Evolutionary conservation across 1,140 invertebrate species (phyloP).

Genomic region (Drosophila rufa): DNA sequence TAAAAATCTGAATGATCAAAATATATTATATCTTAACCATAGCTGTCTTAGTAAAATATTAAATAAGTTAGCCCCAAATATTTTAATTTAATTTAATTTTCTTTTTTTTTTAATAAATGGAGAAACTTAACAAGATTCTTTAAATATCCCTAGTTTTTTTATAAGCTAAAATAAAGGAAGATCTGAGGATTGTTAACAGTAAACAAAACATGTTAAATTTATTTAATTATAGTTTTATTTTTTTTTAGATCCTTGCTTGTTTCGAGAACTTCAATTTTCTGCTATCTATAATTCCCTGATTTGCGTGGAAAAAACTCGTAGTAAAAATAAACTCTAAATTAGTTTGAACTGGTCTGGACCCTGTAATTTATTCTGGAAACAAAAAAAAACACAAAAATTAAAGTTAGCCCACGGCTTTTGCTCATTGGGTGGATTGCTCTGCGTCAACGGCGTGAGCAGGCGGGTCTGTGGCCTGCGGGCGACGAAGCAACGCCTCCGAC

Average conservation of each 20-base stretch:
- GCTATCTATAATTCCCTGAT: no score
- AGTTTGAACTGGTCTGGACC: no score
- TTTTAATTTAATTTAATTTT: no score
- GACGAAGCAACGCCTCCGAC: conserved; percentile 47
- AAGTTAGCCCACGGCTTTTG: conserved; percentile 16
- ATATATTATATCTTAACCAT: no score
- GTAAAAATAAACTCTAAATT: neutral
- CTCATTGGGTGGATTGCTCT: conserved; percentile 55
- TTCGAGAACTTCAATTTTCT: no score
- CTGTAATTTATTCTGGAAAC: neutral
- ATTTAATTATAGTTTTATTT: neutral
- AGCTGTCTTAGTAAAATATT: no score
- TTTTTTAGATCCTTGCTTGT: neutral
- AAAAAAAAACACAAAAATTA: neutral
- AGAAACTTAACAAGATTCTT: no score
- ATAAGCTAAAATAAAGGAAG: neutral
- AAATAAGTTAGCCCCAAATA: no score
- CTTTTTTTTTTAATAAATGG: no score
- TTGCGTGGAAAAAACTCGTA: no score
- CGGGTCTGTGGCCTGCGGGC: conserved; percentile 74
- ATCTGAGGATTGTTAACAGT: neutral
- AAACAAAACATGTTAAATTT: neutral
- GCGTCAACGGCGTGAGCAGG: conserved; percentile 69
- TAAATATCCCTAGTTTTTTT: no score
- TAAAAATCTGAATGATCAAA: no score